Evolutionary conservation across 2,888 invertebrate genomes (phyloP).

Genomic region (Lamproptera curius): DNA sequence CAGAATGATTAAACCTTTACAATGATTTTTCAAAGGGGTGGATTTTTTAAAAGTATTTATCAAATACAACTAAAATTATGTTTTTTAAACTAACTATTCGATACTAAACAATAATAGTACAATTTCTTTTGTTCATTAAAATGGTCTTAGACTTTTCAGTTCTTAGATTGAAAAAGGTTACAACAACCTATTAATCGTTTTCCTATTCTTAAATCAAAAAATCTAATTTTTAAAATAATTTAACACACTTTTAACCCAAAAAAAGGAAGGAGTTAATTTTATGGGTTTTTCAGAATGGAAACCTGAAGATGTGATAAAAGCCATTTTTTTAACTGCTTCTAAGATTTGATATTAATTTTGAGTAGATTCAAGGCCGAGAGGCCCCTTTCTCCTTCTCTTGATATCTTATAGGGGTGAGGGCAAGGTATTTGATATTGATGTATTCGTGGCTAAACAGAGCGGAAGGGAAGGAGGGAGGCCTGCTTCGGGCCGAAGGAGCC

Average conservation of each 20-base stretch:
- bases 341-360: too few species aligned
- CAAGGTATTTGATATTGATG: neutral
- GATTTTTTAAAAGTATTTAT: neutral
- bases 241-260: neutral
- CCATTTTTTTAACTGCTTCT: too few species aligned
- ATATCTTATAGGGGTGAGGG: too few species aligned
- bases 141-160: neutral
- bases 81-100: neutral
- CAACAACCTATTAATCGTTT: neutral
- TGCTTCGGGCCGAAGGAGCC: constrained; percentile 74
- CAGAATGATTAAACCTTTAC: neutral
- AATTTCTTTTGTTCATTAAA: neutral
- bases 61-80: neutral
- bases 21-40: neutral
- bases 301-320: too few species aligned
- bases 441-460: neutral
- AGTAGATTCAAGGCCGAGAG: too few species aligned
- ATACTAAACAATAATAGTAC: too few species aligned
- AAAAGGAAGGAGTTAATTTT: neutral
- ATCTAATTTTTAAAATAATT: neutral
- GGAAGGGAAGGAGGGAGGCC: constrained; percentile 47
- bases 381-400: too few species aligned
- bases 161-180: neutral
- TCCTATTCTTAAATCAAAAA: neutral
- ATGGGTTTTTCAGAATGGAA: too few species aligned